A percentile compares a stretch with the other conserved stretches of the same genome.
Conservation (phyloP, 2,797 vertebrate species). For the Gadopsis marmoratus region DNA sequence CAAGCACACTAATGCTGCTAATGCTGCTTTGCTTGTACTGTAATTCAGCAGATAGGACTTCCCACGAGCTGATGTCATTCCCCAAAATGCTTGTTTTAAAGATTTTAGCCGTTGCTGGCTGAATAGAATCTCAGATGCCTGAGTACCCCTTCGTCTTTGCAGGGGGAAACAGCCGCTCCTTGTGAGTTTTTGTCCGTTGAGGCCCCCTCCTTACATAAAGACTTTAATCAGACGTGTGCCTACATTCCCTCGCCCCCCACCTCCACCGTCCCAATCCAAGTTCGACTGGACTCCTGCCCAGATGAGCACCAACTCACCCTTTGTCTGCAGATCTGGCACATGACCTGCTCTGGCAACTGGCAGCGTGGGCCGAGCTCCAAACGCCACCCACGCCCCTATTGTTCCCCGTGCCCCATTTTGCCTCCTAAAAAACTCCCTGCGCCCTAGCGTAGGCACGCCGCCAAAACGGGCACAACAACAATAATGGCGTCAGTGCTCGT, state of each 20-base stretch:
- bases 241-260: constrained; percentile 56
- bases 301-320: constrained; percentile 65
- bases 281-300: constrained; percentile 67
- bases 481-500: constrained; percentile 41
- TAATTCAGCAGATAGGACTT: constrained; percentile 26
- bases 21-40: constrained; percentile 9
- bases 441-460: constrained; percentile 50
- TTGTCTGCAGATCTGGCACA: constrained; percentile 73
- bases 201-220: constrained; percentile 70
- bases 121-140: constrained; percentile 72
- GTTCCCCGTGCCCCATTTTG: constrained; percentile 57
- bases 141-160: constrained; percentile 48
- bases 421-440: constrained; percentile 47
- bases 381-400: constrained; percentile 69
- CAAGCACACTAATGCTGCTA: not conserved
- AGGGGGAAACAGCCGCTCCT: constrained; percentile 61
- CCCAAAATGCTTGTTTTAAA: constrained; percentile 16
- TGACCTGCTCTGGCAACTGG: constrained; percentile 66
- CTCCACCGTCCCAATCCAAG: constrained; percentile 32
- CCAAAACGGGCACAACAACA: constrained; percentile 59
- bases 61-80: constrained; percentile 33
- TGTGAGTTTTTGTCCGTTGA: constrained; percentile 77
- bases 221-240: constrained; percentile 78
- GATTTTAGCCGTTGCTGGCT: constrained; percentile 59
- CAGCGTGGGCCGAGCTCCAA: constrained; percentile 59